Evolutionary conservation across 2,797 vertebrate genomes (phyloP).

Genomic region (Eleutherodactylus coqui): DNA sequence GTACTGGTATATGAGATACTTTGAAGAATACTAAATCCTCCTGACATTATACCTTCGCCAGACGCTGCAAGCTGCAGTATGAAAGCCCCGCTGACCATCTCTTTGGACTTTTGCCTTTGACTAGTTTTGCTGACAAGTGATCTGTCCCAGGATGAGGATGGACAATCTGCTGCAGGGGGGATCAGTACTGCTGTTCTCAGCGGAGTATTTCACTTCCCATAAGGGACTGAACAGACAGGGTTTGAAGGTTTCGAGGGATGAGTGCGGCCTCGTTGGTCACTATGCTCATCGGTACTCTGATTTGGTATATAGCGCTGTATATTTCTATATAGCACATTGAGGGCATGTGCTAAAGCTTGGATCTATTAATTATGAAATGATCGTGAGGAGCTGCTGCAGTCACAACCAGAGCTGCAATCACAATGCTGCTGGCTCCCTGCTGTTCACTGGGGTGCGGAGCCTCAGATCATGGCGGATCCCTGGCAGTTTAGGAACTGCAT

Average conservation of each 20-base stretch:
- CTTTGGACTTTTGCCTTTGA: background rate
- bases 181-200: background rate
- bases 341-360: too few species aligned
- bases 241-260: background rate
- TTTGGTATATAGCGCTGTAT: too few species aligned
- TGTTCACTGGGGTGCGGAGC: background rate
- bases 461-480: background rate
- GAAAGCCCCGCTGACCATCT: too few species aligned
- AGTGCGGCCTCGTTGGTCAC: background rate
- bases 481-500: background rate
- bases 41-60: too few species aligned
- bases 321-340: too few species aligned
- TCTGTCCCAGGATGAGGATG: background rate
- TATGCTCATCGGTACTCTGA: too few species aligned
- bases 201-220: background rate
- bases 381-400: background rate
- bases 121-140: background rate
- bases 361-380: background rate
- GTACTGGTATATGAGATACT: too few species aligned
- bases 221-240: background rate
- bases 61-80: too few species aligned
- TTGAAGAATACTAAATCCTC: too few species aligned
- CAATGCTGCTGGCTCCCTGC: too few species aligned
- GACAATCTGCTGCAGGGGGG: background rate
- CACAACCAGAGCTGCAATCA: constrained; percentile 1